phyloP scores from a whole-genome alignment of 2,888 invertebrate species.

The Microplitis manilae region DNA sequence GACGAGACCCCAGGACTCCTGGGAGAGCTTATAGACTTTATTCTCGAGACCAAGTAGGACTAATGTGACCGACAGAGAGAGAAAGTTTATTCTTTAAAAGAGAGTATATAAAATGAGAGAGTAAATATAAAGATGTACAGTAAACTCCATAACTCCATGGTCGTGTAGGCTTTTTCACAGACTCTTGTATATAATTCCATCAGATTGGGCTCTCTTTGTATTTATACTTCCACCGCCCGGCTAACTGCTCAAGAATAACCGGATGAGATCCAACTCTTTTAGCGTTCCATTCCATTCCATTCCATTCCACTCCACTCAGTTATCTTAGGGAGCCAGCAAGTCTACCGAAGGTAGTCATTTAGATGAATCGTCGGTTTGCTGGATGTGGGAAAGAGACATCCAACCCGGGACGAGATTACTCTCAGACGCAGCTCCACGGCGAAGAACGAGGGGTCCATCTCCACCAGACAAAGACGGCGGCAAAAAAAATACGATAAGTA shows the following conservation, averaged over 20 bases:
- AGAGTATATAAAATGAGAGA: neutral
- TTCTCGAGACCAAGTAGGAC: neutral
- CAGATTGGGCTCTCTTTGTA: constrained; percentile 28
- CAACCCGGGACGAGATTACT: neutral
- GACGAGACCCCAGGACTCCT: constrained; percentile 28
- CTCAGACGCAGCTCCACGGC: neutral
- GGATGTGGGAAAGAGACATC: neutral
- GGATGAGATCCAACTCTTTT: constrained; percentile 17
- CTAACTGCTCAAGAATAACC: constrained; percentile 3
- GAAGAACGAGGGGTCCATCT: too few species aligned
- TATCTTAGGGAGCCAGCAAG: constrained; percentile 14
- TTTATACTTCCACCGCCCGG: constrained; percentile 14
- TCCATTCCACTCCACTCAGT: neutral
- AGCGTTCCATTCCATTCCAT: constrained; percentile 9
- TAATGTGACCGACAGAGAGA: neutral
- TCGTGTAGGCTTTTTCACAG: constrained; percentile 18
- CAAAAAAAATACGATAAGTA: constrained; percentile 2
- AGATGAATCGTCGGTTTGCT: neutral
- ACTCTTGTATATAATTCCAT: constrained; percentile 32
- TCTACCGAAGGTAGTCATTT: constrained; percentile 20
- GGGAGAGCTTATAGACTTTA: neutral
- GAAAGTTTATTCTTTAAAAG: neutral
- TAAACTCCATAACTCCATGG: neutral
- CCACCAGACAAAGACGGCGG: constrained; percentile 2
- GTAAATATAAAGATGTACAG: constrained; percentile 16